phyloP scores from a whole-genome alignment of 2,888 invertebrate genomes.

The Drosophila suboccidentalis region DNA sequence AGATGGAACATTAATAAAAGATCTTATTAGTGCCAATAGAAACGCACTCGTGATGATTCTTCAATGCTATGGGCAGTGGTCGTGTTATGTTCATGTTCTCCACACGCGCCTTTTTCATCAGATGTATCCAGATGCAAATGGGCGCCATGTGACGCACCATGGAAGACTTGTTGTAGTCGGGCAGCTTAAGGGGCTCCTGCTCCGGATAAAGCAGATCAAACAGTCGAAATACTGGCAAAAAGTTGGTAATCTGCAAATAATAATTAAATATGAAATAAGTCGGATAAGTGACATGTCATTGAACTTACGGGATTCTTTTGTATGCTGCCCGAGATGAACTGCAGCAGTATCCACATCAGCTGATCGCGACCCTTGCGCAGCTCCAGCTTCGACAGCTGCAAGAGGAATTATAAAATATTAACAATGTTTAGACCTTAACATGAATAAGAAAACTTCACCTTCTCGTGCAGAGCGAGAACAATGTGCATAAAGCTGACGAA shows the following conservation, averaged over 20 bases:
- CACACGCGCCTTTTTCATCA: constrained; percentile 96
- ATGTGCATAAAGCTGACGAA: constrained; percentile 97
- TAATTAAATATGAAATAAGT: neutral
- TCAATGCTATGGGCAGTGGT: constrained; percentile 92
- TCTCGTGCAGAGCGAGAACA: constrained; percentile 94
- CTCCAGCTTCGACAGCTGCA: constrained; percentile 90
- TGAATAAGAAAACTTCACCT: constrained; percentile 85
- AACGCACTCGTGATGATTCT: constrained; percentile 92
- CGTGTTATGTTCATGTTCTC: constrained; percentile 92
- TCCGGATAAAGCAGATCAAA: constrained; percentile 97
- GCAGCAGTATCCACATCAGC: constrained; percentile 99
- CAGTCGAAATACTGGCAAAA: constrained; percentile 94
- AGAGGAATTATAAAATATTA: constrained; percentile 26
- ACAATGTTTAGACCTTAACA: neutral
- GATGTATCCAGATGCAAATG: constrained; percentile 98
- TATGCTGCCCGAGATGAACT: constrained; percentile 98
- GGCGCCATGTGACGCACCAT: constrained; percentile 91
- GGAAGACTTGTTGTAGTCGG: constrained; percentile 94
- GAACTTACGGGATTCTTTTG: constrained; percentile 93
- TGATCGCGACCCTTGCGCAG: constrained; percentile 97
- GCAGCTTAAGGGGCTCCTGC: constrained; percentile 94
- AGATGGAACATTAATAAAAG: neutral
- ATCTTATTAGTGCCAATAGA: neutral
- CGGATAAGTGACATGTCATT: neutral
- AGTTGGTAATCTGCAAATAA: constrained; percentile 90